Percentiles rank a stretch among this genome's conserved stretches.
Evolutionary conservation across 2,113 vertebrate genomes (phyloP).

Genomic region (Anguilla rostrata): DNA sequence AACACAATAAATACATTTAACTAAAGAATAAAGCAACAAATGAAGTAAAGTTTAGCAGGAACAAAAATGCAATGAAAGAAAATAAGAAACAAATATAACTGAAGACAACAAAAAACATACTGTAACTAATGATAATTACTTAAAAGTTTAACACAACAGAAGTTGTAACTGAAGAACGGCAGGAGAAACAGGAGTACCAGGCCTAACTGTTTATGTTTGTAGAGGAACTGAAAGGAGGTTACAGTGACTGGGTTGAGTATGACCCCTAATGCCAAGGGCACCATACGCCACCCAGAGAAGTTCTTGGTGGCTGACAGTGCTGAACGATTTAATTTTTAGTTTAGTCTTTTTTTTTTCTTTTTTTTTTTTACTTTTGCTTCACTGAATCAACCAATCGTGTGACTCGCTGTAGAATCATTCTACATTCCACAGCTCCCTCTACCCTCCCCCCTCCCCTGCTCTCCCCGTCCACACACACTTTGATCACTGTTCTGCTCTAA

Average conservation of each 20-base stretch:
- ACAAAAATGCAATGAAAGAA: too few species aligned
- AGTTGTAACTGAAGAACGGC: background rate
- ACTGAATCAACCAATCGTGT: constrained; percentile 30
- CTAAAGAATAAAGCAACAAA: too few species aligned
- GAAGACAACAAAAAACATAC: too few species aligned
- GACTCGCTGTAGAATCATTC: constrained; percentile 44
- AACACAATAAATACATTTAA: too few species aligned
- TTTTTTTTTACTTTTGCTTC: background rate
- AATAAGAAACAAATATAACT: too few species aligned
- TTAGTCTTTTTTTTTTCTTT: too few species aligned
- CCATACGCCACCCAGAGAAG: background rate
- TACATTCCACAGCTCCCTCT: constrained; percentile 21
- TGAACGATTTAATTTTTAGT: background rate
- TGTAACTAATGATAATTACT: too few species aligned
- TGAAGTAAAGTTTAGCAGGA: too few species aligned
- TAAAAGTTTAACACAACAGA: background rate
- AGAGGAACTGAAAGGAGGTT: background rate
- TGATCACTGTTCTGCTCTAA: constrained; percentile 58
- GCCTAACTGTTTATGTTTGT: background rate
- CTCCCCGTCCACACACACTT: constrained; percentile 49
- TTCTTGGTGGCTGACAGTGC: background rate
- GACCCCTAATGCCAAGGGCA: background rate
- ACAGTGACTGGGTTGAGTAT: background rate
- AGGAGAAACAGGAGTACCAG: background rate
- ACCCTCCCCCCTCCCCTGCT: constrained; percentile 34